These are phyloP conservation scores for Limonius californicus DNA, from an alignment of 1,140 invertebrate species.

Conservation along the genomic window DNA sequence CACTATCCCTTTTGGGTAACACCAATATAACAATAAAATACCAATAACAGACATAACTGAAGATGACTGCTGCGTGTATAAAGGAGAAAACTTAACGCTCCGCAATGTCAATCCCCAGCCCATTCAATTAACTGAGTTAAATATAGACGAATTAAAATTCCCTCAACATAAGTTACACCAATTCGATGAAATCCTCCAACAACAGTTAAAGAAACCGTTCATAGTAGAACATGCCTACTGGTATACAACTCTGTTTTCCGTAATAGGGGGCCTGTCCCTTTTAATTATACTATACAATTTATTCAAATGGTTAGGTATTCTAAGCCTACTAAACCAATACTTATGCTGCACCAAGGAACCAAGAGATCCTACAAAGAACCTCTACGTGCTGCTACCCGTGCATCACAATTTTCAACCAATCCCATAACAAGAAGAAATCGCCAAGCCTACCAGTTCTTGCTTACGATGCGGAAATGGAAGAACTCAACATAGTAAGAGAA, in stretches of 20 bases:
- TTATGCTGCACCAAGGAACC: neutral
- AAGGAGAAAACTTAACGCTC: neutral
- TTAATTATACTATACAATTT: neutral
- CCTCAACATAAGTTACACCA: constrained; percentile 1
- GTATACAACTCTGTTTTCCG: neutral
- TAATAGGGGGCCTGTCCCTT: neutral
- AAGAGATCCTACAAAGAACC: neutral
- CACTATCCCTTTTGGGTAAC: neutral
- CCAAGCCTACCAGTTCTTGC: neutral
- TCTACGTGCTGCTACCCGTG: neutral
- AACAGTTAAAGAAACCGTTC: constrained; percentile 17
- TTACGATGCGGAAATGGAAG: neutral
- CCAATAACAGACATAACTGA: neutral
- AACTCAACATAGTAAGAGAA: neutral
- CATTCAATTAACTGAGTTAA: neutral
- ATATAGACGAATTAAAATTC: constrained; percentile 16
- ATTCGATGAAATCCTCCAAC: constrained; percentile 15
- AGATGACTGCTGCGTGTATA: neutral
- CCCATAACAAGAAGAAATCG: neutral
- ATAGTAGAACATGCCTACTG: constrained; percentile 5
- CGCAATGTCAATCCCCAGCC: neutral
- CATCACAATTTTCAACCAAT: neutral
- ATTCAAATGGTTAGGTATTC: neutral
- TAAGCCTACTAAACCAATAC: neutral
- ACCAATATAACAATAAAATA: neutral